Conservation (phyloP, 2,113 vertebrate species). For the Tyto alba region DNA sequence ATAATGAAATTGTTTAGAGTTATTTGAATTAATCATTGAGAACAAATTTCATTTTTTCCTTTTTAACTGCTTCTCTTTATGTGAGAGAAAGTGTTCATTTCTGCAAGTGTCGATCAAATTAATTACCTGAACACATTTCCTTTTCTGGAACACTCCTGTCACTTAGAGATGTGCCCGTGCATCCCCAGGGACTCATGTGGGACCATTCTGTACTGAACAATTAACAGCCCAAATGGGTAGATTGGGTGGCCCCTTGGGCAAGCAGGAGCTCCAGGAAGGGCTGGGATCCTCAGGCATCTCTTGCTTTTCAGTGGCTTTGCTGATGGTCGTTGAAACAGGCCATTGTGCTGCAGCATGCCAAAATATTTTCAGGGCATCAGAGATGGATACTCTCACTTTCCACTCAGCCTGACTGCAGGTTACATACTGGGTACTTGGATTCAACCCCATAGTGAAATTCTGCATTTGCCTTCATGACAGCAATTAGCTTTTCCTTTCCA, state of each 20-base stretch:
- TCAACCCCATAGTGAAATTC: background rate
- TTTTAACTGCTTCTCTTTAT: background rate
- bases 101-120: background rate
- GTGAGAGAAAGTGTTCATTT: background rate
- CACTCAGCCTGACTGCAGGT: background rate
- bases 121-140: background rate
- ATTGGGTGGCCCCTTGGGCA: rapidly evolving
- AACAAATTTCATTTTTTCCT: background rate
- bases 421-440: background rate
- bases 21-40: background rate
- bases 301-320: background rate
- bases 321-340: background rate
- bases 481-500: background rate
- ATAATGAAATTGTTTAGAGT: background rate
- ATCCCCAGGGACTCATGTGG: background rate
- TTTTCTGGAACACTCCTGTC: background rate
- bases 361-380: background rate
- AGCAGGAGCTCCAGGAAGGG: background rate
- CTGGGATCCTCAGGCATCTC: background rate
- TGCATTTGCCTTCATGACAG: background rate
- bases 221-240: background rate
- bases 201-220: background rate
- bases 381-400: background rate
- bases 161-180: background rate
- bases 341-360: background rate